phyloP scores from a whole-genome alignment of 2,888 invertebrate genomes.

The Alloplasta piceator region DNA sequence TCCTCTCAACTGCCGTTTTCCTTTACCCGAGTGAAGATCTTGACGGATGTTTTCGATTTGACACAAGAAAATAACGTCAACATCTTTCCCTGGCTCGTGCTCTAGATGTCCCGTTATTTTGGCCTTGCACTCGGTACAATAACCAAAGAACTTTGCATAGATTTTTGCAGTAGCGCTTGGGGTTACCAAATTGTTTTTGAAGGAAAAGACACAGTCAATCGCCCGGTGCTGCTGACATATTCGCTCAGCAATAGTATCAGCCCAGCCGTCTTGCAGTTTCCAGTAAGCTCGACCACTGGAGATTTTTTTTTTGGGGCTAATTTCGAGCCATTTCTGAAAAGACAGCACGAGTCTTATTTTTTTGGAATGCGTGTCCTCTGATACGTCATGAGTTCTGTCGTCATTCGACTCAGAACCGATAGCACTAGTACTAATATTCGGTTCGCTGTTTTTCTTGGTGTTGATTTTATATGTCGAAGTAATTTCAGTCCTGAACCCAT shows the following conservation, averaged over 20 bases:
- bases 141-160: conserved; percentile 58
- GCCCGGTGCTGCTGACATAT: conserved; percentile 58
- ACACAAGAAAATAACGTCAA: conserved; percentile 56
- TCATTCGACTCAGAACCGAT: not conserved
- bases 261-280: conserved; percentile 58
- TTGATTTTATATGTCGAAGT: not conserved
- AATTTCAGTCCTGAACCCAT: conserved; percentile 39
- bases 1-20: conserved; percentile 58
- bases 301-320: conserved; percentile 44
- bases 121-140: conserved; percentile 55
- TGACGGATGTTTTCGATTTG: conserved; percentile 50
- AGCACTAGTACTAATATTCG: not conserved
- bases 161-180: conserved; percentile 51
- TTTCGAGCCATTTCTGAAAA: conserved; percentile 42
- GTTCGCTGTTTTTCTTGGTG: not conserved
- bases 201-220: conserved; percentile 55
- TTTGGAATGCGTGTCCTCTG: conserved; percentile 23
- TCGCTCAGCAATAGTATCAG: conserved; percentile 55
- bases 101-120: conserved; percentile 52
- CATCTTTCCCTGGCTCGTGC: conserved; percentile 44
- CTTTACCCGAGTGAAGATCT: conserved; percentile 28
- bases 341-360: conserved; percentile 50
- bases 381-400: conserved; percentile 4
- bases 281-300: conserved; percentile 47
- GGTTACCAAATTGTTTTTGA: conserved; percentile 58